Evolutionary conservation across 2,888 invertebrate species (phyloP).

Genomic region (Oligia fasciuncula): DNA sequence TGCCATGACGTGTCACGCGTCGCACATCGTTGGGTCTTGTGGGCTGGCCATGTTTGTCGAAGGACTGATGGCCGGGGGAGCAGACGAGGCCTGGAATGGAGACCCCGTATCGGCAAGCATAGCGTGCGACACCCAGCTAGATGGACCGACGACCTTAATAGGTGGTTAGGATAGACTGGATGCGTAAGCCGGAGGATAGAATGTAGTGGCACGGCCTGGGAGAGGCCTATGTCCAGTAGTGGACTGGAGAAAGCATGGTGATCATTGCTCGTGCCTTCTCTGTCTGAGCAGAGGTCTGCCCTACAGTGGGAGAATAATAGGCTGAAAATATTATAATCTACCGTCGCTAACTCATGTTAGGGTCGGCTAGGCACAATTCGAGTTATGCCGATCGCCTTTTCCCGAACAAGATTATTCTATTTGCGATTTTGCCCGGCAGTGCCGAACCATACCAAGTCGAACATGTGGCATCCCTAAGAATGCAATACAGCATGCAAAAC

Average conservation of each 20-base stretch:
- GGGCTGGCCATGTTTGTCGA: neutral
- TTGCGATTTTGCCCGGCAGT: no score
- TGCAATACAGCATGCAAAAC: constrained; percentile 28
- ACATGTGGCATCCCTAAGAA: neutral
- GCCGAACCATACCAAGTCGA: no score
- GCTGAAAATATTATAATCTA: neutral
- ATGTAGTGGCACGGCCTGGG: neutral
- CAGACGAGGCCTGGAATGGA: neutral
- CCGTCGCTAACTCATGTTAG: neutral
- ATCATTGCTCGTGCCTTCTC: neutral
- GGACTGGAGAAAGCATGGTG: neutral
- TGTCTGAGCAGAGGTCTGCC: neutral
- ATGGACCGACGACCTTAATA: no score
- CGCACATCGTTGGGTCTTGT: neutral
- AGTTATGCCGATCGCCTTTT: neutral
- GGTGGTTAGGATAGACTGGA: neutral
- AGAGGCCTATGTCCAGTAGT: neutral
- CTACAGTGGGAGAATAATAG: neutral
- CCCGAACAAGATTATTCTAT: neutral
- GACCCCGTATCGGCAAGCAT: no score
- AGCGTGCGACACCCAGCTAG: no score
- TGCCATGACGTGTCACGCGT: neutral
- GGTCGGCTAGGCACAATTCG: neutral
- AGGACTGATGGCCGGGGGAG: neutral
- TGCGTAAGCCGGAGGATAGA: neutral